Percentiles rank a stretch among this genome's conserved stretches.
Conservation (phyloP, 92 coral and sea anemone genomes). For the Epizoanthus rinbou region DNA sequence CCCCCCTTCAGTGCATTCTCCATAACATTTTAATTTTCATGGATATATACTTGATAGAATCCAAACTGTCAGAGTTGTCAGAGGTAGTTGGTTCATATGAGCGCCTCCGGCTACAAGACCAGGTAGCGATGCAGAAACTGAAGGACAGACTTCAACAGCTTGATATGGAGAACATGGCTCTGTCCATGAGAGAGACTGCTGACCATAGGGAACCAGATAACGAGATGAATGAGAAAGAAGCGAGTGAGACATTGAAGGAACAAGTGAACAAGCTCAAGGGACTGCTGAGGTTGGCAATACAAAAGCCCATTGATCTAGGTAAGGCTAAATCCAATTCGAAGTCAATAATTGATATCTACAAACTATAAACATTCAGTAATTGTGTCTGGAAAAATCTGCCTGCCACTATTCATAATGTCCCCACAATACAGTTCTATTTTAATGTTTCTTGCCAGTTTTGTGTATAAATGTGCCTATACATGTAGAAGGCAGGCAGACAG, state of each 20-base stretch:
- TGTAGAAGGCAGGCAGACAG: too few relatives aligned
- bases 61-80: constrained; percentile 92
- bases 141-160: constrained; percentile 89
- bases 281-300: constrained; percentile 71
- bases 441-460: too few relatives aligned
- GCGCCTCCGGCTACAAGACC: constrained; percentile 91
- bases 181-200: constrained; percentile 64
- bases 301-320: constrained; percentile 57
- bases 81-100: constrained; percentile 97
- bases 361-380: too few relatives aligned
- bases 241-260: constrained; percentile 64
- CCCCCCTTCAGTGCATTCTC: too few relatives aligned
- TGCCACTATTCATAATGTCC: too few relatives aligned
- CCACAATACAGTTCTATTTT: too few relatives aligned
- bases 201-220: constrained; percentile 65
- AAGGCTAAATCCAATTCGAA: neutral
- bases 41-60: constrained; percentile 58
- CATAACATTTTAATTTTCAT: too few relatives aligned
- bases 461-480: too few relatives aligned
- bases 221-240: constrained; percentile 56
- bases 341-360: neutral
- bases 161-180: constrained; percentile 74
- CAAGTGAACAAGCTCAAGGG: constrained; percentile 80
- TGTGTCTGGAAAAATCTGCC: too few relatives aligned
- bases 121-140: constrained; percentile 83